These are phyloP conservation scores for Physocephala rufipes DNA, from an alignment of 2,888 invertebrate species.

Conservation along the genomic window DNA sequence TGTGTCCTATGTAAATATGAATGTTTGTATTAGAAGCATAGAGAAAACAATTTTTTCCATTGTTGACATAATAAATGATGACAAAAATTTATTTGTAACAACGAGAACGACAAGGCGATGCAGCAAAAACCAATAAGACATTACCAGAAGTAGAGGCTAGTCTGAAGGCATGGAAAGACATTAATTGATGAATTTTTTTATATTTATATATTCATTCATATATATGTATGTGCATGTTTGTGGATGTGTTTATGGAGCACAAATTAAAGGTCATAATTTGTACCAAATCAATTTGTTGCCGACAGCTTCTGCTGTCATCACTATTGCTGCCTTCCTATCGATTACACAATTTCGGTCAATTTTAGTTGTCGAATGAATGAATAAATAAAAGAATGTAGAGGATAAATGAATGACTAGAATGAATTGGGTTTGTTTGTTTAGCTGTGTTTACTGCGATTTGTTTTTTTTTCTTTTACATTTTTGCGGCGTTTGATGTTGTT, in stretches of 20 bases:
- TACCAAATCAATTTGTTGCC: neutral
- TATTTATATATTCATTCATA: too few relatives aligned
- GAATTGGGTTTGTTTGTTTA: conserved; percentile 46
- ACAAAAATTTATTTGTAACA: conserved; percentile 15
- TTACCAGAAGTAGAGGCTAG: too few relatives aligned
- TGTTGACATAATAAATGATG: conserved; percentile 16
- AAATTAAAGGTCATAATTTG: neutral
- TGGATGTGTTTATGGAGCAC: too few relatives aligned
- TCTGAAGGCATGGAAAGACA: too few relatives aligned
- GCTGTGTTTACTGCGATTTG: conserved; percentile 48
- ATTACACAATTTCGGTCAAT: too few relatives aligned
- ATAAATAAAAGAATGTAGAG: too few relatives aligned
- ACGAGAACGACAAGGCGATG: neutral
- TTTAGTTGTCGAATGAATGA: too few relatives aligned
- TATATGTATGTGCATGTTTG: too few relatives aligned
- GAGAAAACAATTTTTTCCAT: neutral
- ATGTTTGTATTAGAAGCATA: too few relatives aligned
- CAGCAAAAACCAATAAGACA: too few relatives aligned
- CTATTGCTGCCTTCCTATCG: neutral
- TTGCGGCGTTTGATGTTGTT: conserved; percentile 16
- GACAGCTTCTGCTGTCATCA: neutral
- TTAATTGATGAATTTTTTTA: too few relatives aligned
- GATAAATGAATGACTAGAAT: neutral
- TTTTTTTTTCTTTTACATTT: conserved; percentile 29
- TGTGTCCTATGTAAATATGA: conserved; percentile 25